Base-by-base conservation (phyloP, 2,113 vertebrate genomes). In the Pipa parva region DNA sequence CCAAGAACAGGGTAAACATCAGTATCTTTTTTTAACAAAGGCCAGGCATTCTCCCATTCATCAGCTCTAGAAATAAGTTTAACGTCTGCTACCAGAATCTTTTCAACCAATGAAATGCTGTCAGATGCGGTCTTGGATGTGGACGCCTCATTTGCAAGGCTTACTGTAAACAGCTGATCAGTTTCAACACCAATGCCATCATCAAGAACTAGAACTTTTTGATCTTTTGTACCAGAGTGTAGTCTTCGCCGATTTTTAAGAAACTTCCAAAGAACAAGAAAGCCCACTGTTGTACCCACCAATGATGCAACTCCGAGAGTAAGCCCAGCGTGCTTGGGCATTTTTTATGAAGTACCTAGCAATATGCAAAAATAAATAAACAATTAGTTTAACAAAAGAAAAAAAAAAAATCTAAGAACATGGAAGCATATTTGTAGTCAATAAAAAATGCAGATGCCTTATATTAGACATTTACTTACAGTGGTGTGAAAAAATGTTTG, bases 1-100 rank as follows among this genome's bases (percentile, higher is more conserved):
- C 97, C 97, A 76, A 99, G 91, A 11, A 97, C 93, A 0, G 94
- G 93, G 73, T 87, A 83, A 49, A 79, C 77, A 1, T 83, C 78
- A 77, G 98, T 78, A 39, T 97, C 92, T 48, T 82, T 76, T 49
- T 88, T 84, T 75, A 99, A 80, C 50, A 82, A 73, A 0, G 90
- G 90, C 87, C 92, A 92, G 15, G 90, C 78, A 33, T 59, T 72
- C 71, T 84, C 80, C 95, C 95, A 98, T 7, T 96, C 92, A 18
- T 86, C 84, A 25, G 78, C 78, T 6, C 82, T 85, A 77, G 89
- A 93, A 78, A 98, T 87, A n/a, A 85, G 77, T 36, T 88, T 82
- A 2, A 93, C 86, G 9, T 84, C 80, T 62, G 88, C 87, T 27
- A 65, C 48, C 37, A 92, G 80, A 65, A 91, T 84, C 74, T 80